Conservation (phyloP, 2,113 vertebrate genomes). For the Hippopotamus amphibius region DNA sequence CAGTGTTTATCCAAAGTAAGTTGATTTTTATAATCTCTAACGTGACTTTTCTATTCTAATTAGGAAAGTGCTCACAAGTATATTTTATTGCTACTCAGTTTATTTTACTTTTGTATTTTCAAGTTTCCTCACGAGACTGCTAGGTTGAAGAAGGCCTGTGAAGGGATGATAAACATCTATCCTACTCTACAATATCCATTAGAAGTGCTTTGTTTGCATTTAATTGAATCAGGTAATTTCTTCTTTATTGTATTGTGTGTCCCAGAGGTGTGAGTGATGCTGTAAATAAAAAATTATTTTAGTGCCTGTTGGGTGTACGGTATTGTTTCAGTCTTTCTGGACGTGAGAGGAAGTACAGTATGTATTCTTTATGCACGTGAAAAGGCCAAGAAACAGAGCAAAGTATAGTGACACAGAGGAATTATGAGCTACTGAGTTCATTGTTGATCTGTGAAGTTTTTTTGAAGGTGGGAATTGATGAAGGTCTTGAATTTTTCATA, state of each 20-base stretch:
- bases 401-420: not conserved
- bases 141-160: slow-evolving; percentile 92
- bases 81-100: slow-evolving; percentile 4
- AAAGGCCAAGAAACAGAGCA: not conserved
- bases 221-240: slow-evolving; percentile 91
- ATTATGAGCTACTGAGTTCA: not conserved
- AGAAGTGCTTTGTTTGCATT: slow-evolving; percentile 92
- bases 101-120: slow-evolving; percentile 63
- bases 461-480: not conserved
- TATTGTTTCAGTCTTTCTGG: not conserved
- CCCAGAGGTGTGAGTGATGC: not conserved
- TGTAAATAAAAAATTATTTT: not conserved
- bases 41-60: not conserved
- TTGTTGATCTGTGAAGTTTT: not conserved
- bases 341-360: not conserved
- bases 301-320: not conserved
- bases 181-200: slow-evolving; percentile 90
- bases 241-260: not conserved
- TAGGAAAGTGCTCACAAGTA: not conserved
- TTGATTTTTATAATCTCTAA: not conserved
- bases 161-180: slow-evolving; percentile 91
- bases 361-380: not conserved
- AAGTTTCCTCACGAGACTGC: slow-evolving; percentile 90
- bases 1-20: slow-evolving; percentile 94
- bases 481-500: not conserved